These are phyloP conservation scores for Limnephilus auricula DNA, from an alignment of 2,888 invertebrate genomes.

Conservation along the genomic window DNA sequence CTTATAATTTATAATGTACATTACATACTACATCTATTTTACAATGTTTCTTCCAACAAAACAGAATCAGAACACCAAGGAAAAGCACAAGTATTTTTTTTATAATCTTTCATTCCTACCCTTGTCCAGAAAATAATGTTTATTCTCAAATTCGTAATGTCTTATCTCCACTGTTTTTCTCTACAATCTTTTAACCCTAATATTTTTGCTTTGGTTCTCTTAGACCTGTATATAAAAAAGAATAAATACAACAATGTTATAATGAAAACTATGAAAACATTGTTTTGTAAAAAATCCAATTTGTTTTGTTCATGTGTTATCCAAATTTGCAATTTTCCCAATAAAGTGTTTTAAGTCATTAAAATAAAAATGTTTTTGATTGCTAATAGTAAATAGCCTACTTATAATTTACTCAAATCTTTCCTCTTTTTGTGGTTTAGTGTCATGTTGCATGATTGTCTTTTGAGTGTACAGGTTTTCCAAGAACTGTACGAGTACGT, in stretches of 20 bases:
- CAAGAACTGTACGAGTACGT: neutral
- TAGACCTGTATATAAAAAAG: neutral
- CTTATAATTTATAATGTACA: neutral
- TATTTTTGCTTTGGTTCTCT: neutral
- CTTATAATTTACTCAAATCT: neutral
- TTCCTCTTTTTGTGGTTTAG: slow-evolving; percentile 7
- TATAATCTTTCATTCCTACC: neutral
- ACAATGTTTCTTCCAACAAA: neutral
- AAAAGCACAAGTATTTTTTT: neutral
- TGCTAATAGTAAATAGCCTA: neutral
- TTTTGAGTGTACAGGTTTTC: slow-evolving; percentile 3
- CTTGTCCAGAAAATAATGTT: neutral
- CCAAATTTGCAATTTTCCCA: neutral
- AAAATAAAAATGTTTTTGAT: neutral
- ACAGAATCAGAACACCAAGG: neutral
- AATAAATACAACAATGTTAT: neutral
- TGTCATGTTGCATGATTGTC: slow-evolving; percentile 48
- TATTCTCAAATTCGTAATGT: neutral
- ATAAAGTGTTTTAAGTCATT: neutral
- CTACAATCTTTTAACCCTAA: neutral
- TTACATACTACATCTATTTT: neutral
- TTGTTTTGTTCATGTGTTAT: neutral
- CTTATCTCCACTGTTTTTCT: neutral
- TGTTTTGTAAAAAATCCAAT: neutral
- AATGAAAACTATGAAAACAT: neutral